Evolutionary conservation across 1,140 invertebrate genomes (phyloP), one percentile per base, ranked within the genome.

Genomic region (Caenorhabditis remanei): DNA sequence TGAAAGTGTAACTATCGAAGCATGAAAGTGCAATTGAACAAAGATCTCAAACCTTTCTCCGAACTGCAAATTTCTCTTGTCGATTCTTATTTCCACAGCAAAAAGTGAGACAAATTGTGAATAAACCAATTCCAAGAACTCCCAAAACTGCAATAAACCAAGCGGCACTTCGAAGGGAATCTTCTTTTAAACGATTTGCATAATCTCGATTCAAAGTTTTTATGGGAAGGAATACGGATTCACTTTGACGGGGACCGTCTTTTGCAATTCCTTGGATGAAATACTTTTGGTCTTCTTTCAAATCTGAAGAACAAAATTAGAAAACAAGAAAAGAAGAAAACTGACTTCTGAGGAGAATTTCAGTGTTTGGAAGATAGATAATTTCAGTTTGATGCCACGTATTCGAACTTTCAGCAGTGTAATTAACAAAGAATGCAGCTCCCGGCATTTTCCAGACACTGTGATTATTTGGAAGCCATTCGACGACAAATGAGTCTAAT

Each of bases 141-240:
- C 88, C 55, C 32, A 92, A 41, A 50, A 92, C 88, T 58, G 90
- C 88, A 46, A 92, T 86, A 79, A 92, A 92, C 91, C 91, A 92
- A 13, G 89, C 90, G 53, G 92, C 92, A 24, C 83, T 90, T 83
- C 89, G 89, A 13, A 92, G 79, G 24, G 89, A 90, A 83, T 92
- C 91, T 92, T 89, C 58, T 88, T 88, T 53, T 9, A 48, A n/a
- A 32, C 46, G 55, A 65, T 55, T 75, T 85, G 40, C 56, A 50
- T 32, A 53, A 83, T 83, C 46, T 63, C 84, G 71, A 67, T 67
- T 87, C 48, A 92, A 88, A 14, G 92, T 92, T 56, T 58, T 85
- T 46, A 93, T 43, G 53, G 48, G 82, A 19, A 90, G 41, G 13
- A 86, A 65, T 53, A 56, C 56, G 2, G 91, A 89, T 24, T 85